Conservation (phyloP, 2,113 vertebrate species). For the Eubucco bourcierii region DNA sequence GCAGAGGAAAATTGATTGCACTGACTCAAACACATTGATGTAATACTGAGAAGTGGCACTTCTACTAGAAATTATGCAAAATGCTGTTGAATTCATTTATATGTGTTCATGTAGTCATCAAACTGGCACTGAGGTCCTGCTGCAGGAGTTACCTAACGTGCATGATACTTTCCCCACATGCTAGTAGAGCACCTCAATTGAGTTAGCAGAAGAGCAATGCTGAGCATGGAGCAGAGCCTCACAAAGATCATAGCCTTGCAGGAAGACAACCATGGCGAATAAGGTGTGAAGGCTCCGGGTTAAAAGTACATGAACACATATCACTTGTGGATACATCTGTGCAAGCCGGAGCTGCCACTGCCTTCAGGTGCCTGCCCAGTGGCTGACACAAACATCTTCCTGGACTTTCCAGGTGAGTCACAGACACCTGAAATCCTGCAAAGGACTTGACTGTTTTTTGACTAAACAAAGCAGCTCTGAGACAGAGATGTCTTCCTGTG, state of each 20-base stretch:
- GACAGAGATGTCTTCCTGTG: neutral
- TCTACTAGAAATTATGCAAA: neutral
- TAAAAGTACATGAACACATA: neutral
- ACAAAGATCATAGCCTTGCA: neutral
- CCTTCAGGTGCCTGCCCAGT: neutral
- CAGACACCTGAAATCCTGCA: neutral
- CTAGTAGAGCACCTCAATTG: neutral
- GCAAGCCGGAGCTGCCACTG: neutral
- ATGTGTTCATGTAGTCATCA: neutral
- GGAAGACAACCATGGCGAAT: neutral
- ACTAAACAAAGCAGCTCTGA: neutral
- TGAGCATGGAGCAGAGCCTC: neutral
- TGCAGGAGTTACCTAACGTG: neutral
- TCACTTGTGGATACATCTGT: neutral
- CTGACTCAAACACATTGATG: neutral
- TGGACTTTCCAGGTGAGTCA: neutral
- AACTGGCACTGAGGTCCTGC: neutral
- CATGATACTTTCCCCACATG: fast-evolving
- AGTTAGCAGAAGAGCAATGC: neutral
- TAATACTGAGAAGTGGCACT: neutral
- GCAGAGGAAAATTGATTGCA: neutral
- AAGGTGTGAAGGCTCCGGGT: neutral
- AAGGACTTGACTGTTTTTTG: neutral
- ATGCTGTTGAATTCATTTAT: neutral
- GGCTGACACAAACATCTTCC: neutral